Conservation (phyloP, 2,113 vertebrate species). For the Mandrillus leucophaeus region DNA sequence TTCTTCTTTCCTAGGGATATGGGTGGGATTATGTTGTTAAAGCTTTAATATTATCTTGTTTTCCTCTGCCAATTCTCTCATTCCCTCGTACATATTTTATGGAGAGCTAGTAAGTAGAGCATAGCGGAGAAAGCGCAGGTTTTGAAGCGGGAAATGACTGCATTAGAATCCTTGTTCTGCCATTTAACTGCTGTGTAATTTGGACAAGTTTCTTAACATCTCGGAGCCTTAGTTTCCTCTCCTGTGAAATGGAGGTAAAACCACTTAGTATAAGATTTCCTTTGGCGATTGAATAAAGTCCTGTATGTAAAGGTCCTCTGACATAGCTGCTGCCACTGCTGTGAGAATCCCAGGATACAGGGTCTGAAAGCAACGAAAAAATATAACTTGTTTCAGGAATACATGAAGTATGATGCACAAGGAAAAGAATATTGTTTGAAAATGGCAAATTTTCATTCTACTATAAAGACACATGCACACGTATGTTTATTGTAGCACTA, state of each 20-base stretch:
- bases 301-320: not conserved
- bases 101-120: not conserved
- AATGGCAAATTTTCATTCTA: not conserved
- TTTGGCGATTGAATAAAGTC: not conserved
- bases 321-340: not conserved
- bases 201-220: slow-evolving; percentile 3
- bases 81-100: not conserved
- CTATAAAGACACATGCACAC: too few relatives aligned
- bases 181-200: not conserved
- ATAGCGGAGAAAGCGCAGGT: not conserved
- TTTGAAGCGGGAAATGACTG: slow-evolving; percentile 1
- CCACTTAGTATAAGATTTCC: not conserved
- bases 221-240: not conserved
- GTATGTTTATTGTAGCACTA: too few relatives aligned
- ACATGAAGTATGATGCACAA: not conserved
- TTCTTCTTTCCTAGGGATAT: not conserved
- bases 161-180: not conserved
- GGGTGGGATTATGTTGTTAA: not conserved
- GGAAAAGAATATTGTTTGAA: slow-evolving; percentile 19
- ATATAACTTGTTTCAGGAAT: not conserved
- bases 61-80: not conserved
- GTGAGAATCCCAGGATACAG: not conserved
- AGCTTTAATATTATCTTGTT: slow-evolving; percentile 6
- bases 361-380: not conserved
- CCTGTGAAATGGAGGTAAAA: not conserved